Evolutionary conservation across 2,113 vertebrate species (phyloP).

Genomic region (Cercopithecus mona): DNA sequence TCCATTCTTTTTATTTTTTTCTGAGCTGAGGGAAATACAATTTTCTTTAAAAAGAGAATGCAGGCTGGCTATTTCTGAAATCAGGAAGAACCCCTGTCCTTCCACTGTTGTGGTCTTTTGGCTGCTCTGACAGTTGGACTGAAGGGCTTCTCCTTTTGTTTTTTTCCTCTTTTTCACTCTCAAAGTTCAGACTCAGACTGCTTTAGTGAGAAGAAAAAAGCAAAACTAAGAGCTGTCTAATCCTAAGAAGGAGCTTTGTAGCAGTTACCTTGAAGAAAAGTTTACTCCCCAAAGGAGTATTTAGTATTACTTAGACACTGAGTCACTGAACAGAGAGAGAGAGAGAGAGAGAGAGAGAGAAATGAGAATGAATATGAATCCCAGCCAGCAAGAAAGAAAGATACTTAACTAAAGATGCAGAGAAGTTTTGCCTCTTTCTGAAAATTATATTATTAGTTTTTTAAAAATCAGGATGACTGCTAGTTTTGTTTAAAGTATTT

Average conservation of each 20-base stretch:
- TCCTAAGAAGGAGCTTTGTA: conserved; percentile 81
- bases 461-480: conserved; percentile 78
- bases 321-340: conserved; percentile 79
- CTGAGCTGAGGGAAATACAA: conserved; percentile 50
- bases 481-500: conserved; percentile 85
- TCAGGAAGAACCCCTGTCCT: conserved; percentile 86
- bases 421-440: conserved; percentile 75
- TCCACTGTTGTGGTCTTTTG: conserved; percentile 83
- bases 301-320: conserved; percentile 88
- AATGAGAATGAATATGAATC: conserved; percentile 79
- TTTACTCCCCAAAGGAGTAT: conserved; percentile 90
- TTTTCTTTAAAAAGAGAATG: conserved; percentile 82
- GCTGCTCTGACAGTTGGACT: conserved; percentile 88
- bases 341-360: conserved; percentile 77
- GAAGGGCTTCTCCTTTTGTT: conserved; percentile 73
- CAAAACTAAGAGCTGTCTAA: conserved; percentile 81
- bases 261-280: conserved; percentile 89
- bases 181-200: conserved; percentile 78
- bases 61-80: conserved; percentile 86
- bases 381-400: conserved; percentile 61
- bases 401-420: conserved; percentile 75
- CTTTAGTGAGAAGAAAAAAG: conserved; percentile 75
- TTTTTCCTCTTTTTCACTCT: conserved; percentile 66
- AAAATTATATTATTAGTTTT: conserved; percentile 75
- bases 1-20: conserved; percentile 38